These are phyloP conservation scores for Drosophila pegasa DNA, from an alignment of 2,888 invertebrate genomes.

Conservation along the genomic window DNA sequence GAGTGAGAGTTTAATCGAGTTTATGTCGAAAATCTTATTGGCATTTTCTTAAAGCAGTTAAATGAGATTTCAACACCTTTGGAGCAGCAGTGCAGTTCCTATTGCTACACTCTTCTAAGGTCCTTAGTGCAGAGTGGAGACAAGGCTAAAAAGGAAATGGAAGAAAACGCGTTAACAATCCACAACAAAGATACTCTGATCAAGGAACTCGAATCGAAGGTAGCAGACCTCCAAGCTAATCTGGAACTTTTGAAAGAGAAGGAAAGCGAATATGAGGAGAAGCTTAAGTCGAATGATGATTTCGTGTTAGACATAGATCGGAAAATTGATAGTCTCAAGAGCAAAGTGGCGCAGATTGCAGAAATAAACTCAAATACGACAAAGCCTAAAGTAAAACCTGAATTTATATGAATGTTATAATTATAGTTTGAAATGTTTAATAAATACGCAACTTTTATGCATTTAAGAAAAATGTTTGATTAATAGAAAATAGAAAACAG, in stretches of 20 bases:
- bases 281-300: constrained; percentile 13
- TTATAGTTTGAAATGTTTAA: too few species aligned
- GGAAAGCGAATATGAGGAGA: background rate
- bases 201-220: constrained; percentile 12
- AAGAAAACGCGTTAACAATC: background rate
- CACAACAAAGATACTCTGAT: constrained; percentile 13
- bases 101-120: constrained; percentile 17
- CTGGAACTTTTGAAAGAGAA: background rate
- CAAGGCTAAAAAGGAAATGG: background rate
- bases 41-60: background rate
- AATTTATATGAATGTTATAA: too few species aligned
- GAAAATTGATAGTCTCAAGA: constrained; percentile 14
- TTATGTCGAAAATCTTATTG: background rate
- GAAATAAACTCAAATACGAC: constrained; percentile 8
- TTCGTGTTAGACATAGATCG: constrained; percentile 9
- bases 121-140: background rate
- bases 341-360: constrained; percentile 22
- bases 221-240: constrained; percentile 9
- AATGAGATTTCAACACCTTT: background rate
- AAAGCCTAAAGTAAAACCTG: background rate
- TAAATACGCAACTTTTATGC: too few species aligned
- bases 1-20: constrained; percentile 6
- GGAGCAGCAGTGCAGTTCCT: constrained; percentile 12
- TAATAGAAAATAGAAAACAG: background rate
- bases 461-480: background rate